phyloP scores from a whole-genome alignment of 2,113 vertebrate species.

The Odobenus rosmarus region DNA sequence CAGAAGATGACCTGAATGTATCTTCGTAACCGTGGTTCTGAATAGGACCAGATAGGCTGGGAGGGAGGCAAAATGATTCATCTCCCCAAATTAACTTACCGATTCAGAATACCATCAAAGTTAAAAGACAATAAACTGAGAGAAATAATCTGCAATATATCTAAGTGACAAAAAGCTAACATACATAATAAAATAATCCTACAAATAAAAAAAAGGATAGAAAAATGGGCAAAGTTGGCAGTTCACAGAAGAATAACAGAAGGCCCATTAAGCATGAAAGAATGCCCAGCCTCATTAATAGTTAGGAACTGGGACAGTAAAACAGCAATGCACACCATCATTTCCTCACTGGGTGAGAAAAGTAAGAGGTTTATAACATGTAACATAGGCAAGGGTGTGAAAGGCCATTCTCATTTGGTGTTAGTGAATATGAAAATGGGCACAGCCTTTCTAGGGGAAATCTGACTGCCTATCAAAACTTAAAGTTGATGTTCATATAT shows the following conservation, averaged over 20 bases:
- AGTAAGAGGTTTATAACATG: neutral
- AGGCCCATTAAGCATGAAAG: neutral
- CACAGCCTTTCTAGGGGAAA: neutral
- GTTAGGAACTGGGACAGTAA: neutral
- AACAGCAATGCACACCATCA: neutral
- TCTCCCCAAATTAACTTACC: neutral
- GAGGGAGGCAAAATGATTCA: neutral
- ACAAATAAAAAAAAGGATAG: neutral
- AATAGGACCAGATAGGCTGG: neutral
- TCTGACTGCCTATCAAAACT: neutral
- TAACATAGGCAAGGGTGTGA: neutral
- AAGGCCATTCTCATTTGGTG: neutral
- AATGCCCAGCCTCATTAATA: neutral
- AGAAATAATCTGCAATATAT: neutral
- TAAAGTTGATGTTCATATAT: neutral
- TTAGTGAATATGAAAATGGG: neutral
- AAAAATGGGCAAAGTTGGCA: neutral
- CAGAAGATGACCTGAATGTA: neutral
- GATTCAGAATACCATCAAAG: neutral
- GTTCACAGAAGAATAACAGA: neutral
- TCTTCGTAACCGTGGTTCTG: neutral
- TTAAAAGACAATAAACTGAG: neutral
- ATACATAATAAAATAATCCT: neutral
- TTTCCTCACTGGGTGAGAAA: neutral
- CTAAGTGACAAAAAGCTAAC: neutral